Evolutionary conservation across 2,113 vertebrate genomes (phyloP).

Genomic region (Corvus cornix): DNA sequence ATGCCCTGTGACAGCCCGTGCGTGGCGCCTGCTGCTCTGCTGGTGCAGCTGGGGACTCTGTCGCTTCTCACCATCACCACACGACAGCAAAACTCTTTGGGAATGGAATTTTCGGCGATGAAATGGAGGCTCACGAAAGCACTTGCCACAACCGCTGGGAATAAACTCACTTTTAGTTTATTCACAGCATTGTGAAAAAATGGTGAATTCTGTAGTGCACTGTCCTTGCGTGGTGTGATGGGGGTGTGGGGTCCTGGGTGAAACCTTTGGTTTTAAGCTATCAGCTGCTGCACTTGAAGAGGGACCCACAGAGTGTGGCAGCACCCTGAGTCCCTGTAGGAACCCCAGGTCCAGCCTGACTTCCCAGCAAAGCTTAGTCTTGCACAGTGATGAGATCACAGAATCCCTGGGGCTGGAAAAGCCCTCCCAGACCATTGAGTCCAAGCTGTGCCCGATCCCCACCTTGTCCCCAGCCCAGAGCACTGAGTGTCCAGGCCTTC

Average conservation of each 20-base stretch:
- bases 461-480: neutral
- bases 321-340: neutral
- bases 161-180: neutral
- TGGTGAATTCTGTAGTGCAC: neutral
- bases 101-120: neutral
- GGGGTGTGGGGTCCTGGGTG: neutral
- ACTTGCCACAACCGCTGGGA: neutral
- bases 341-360: neutral
- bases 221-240: neutral
- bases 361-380: neutral
- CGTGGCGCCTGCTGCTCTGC: neutral
- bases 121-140: neutral
- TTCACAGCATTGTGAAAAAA: neutral
- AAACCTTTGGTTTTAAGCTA: neutral
- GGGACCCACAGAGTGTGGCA: neutral
- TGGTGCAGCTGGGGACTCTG: neutral
- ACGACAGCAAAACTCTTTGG: neutral
- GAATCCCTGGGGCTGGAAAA: neutral
- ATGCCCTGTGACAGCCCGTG: conserved; percentile 48
- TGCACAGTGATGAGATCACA: accelerated
- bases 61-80: neutral
- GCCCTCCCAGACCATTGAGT: neutral
- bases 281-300: neutral
- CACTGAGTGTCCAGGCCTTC: neutral
- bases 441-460: accelerated